phyloP scores from a whole-genome alignment of 2,888 invertebrate species.

The Limnephilus rhombicus region DNA sequence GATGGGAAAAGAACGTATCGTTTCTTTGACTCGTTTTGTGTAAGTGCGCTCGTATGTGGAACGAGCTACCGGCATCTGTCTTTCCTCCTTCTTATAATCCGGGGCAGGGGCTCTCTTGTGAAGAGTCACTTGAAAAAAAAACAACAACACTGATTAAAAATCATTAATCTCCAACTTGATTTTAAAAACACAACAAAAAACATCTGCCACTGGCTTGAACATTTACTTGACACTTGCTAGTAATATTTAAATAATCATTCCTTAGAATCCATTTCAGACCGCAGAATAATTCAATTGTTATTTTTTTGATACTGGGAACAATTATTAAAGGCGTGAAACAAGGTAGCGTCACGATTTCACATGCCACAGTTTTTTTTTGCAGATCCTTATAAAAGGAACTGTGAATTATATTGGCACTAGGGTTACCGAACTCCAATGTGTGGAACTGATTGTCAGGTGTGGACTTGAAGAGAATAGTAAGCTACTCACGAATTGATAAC shows the following conservation, averaged over 20 bases:
- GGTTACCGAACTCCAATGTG: neutral
- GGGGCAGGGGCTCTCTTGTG: too few species aligned
- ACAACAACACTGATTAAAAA: too few species aligned
- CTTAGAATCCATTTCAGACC: conserved; percentile 33
- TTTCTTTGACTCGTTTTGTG: too few species aligned
- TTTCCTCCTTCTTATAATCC: too few species aligned
- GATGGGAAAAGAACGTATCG: too few species aligned
- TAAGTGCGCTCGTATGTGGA: too few species aligned
- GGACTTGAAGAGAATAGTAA: too few species aligned
- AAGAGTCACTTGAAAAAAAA: too few species aligned
- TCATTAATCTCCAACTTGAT: neutral
- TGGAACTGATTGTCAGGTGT: neutral
- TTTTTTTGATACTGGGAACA: conserved; percentile 35
- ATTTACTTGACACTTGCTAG: neutral
- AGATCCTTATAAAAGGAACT: neutral
- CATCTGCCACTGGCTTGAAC: neutral
- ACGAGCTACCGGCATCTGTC: too few species aligned
- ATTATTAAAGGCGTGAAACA: conserved; percentile 51
- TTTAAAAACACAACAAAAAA: neutral
- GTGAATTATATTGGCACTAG: neutral
- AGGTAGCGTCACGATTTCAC: conserved; percentile 48
- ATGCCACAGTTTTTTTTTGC: conserved; percentile 37
- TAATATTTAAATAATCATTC: conserved; percentile 5
- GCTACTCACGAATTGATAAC: too few species aligned
- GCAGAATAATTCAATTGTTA: conserved; percentile 48